Base-by-base conservation (phyloP, 2,797 vertebrate genomes). In the Dendrocincla tyrannina region DNA sequence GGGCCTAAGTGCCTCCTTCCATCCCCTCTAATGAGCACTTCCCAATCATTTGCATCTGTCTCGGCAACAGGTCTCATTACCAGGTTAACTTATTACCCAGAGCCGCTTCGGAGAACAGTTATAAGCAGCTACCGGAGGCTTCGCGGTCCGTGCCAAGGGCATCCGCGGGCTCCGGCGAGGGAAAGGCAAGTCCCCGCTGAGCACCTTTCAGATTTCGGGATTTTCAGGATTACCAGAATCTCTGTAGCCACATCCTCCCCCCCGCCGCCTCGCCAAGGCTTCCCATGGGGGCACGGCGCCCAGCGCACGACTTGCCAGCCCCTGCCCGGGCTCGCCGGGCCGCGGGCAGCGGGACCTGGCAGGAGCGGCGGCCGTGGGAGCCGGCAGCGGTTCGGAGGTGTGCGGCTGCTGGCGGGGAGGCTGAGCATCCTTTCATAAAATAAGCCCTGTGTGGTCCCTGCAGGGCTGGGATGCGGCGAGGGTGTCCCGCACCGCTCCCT, bases 1-100 rank as follows among this genome's bases (percentile, higher is more conserved):
- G 84, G 92, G 59, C 84, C 92, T 94, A 89, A 95, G 95, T 96
- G 94, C 93, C 89, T 89, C 67, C 87, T 87, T 84, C 93, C 87
- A 87, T 93, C 73, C 73, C 81, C 75, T 91, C 84, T 95, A 95
- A 96, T 92, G 84, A 93, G 94, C 85, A 60, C 91, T 97, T 97
- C 89, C 91, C 87, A 77, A 46, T 95, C 67, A 90, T 88, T 94
- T 92, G 95, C 92, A 96, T 94, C 89, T 87, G 91, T 94, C 86
- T 94, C 49, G 2, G 93, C 91, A 95, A 46, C 93, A 91, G 96
- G 88, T 93, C 93, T 96, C 93, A 77, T 96, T 95, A 94, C 89
- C 84, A 85, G 90, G 94, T 97, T 96, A 70, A 90, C 91, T 91
- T 68, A 74, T 83, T 91, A 88, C 49, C 44, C 14, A 69, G 86